Base-by-base conservation (phyloP, 2,888 invertebrate species). In the Chrysina gloriosa region DNA sequence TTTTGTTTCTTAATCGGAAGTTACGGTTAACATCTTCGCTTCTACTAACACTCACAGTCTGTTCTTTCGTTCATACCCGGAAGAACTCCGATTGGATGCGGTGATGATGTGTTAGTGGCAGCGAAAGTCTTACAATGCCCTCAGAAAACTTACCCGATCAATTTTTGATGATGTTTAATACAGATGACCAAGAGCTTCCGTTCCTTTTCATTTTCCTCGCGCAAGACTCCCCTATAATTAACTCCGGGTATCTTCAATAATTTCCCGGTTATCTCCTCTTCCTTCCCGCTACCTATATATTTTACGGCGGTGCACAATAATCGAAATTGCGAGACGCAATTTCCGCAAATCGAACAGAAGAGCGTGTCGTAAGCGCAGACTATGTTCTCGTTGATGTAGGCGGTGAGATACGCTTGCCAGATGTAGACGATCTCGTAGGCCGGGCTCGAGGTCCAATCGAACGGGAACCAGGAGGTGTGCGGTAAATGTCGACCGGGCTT, bases 361-460 rank as follows among this genome's bases (percentile, higher is more conserved):
- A 74, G 23, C 48, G 66, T 56, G 54, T 74, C 74, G 61, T 72
- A 70, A 3, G 70, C 71, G 9, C 69, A 63, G 34, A 71, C 71
- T n/a, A 63, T 36, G 1, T 56, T 52, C 6, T 71, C 58, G 1
- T 68, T 31, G 6, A 70, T n/a, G 36, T 70, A 70, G 1, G 66
- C 14, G 25, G 71, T 70, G 3, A 52, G 52, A 31, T 72, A 54
- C 2, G 64, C 39, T 65, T 72, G 72, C n/a, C 67, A 3, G 3
- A 69, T 29, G 25, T 72, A 72, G 9, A 72, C 25, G 11, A 71
- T 65, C 65, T 72, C 71, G 42, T 71, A 72, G 3, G 58, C 3
- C 0, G 69, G 70, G 19, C 68, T 70, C 21, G 5, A 7, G n/a
- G 31, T 47, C 58, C 64, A 70, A 29, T 67, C 47, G 34, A 71